These are phyloP conservation scores for Dorcus parallelipipedus DNA, from an alignment of 2,888 invertebrate species.

Conservation along the genomic window DNA sequence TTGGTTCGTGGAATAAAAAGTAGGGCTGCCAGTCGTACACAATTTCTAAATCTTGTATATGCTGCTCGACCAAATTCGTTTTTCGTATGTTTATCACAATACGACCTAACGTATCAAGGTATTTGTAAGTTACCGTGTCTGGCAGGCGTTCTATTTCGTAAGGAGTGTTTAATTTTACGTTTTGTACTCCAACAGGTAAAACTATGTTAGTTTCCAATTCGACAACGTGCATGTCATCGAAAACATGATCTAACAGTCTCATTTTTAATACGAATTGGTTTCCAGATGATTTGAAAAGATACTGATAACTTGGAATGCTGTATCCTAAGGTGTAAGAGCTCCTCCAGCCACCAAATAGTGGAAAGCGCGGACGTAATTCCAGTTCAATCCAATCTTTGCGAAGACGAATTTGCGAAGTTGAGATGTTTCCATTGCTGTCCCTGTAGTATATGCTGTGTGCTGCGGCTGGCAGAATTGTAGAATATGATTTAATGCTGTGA, in stretches of 20 bases:
- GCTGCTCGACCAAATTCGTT: constrained; percentile 89
- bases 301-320: constrained; percentile 96
- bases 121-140: constrained; percentile 83
- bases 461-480: constrained; percentile 79
- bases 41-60: constrained; percentile 91
- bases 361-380: constrained; percentile 94
- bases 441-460: constrained; percentile 96
- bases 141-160: constrained; percentile 72
- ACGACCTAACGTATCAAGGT: constrained; percentile 91
- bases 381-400: constrained; percentile 91
- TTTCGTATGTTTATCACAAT: constrained; percentile 81
- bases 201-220: constrained; percentile 84
- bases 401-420: constrained; percentile 88
- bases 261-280: constrained; percentile 75
- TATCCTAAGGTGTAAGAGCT: constrained; percentile 91
- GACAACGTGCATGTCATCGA: constrained; percentile 94
- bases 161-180: constrained; percentile 77
- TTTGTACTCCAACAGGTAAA: constrained; percentile 88
- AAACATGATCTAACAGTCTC: constrained; percentile 94
- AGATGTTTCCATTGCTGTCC: constrained; percentile 98
- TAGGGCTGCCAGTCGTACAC: constrained; percentile 84
- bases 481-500: constrained; percentile 88
- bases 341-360: constrained; percentile 98
- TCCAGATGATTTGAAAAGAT: constrained; percentile 77
- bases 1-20: constrained; percentile 88